Base-by-base conservation (phyloP, 2,113 vertebrate genomes). In the Eptesicus fuscus region DNA sequence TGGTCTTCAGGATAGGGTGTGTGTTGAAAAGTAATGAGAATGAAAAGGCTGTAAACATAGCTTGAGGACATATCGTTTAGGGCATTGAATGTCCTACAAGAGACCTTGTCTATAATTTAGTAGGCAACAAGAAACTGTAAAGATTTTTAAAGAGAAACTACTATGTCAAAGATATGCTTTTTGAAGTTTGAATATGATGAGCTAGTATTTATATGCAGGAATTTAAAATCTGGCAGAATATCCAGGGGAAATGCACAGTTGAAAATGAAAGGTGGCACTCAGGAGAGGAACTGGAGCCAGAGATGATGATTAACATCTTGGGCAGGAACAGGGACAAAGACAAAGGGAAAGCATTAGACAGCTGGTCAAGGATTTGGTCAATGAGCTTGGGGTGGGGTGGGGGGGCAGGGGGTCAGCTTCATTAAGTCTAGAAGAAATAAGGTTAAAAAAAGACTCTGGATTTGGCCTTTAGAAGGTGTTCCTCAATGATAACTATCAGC, bases 71-170 rank as follows among this genome's bases (percentile, higher is more conserved):
- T 40, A 82, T 90, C 63, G 16, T 32, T 6, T 14, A 88, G n/a
- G 78, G 49, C 71, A 53, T 79, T 80, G 77, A 93, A 71, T 70
- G 44, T 37, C 51, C 51, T 35, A 7, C 2, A 40, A 69, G 83
- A 94, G 51, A 88, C n/a, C 71, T 84, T 91, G 35, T 44, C 25
- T n/a, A 32, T 78, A 93, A 96, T 88, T 96, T 77, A 94, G 22
- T 37, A 67, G 32, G 35, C 87, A 97, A 94, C 65, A 78, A 88
- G 30, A 22, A 91, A n/a, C 35, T 13, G 42, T 63, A 78, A 83
- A 71, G 25, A 65, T 44, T 90, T 79, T 25, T 56, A 44, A 93
- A 78, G 47, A 88, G n/a, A 94, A 96, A 91, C 3, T 82, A 90
- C 84, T 44, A 78, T 73, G 69, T 82, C 65, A 88, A 96, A 88